phyloP scores from a whole-genome alignment of 2,113 vertebrate species.

The Anser cygnoides region DNA sequence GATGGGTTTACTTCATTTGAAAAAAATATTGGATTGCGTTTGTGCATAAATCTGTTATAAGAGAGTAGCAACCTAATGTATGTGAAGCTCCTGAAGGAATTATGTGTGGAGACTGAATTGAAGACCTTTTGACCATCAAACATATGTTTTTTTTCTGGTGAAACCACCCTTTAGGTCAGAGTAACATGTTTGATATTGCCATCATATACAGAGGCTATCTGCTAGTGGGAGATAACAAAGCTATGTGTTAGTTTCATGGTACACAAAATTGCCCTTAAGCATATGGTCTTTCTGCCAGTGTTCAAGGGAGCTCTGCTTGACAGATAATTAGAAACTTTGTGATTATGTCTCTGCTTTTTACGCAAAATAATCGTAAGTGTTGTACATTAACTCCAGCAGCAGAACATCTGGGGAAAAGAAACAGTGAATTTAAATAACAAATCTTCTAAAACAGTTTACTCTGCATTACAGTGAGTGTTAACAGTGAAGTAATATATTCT shows the following conservation, averaged over 20 bases:
- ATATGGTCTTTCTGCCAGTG: neutral
- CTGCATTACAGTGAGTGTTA: neutral
- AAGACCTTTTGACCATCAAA: neutral
- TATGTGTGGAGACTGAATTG: neutral
- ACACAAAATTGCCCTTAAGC: neutral
- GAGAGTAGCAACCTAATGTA: neutral
- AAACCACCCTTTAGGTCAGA: neutral
- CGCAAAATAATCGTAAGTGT: neutral
- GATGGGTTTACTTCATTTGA: neutral
- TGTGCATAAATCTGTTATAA: neutral
- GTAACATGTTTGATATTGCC: neutral
- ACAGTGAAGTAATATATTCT: neutral
- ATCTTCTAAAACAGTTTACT: neutral
- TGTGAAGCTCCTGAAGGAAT: neutral
- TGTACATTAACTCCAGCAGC: neutral
- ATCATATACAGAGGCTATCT: neutral
- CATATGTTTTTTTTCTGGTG: neutral
- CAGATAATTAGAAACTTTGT: slow-evolving; percentile 1
- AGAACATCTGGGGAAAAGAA: neutral
- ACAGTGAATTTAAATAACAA: neutral
- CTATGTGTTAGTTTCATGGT: neutral
- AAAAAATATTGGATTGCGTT: neutral
- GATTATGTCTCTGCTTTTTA: neutral
- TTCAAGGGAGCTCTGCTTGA: neutral
- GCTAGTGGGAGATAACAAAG: neutral